Evolutionary conservation across 2,797 vertebrate genomes (phyloP).

Genomic region (Enteromius argenteus): DNA sequence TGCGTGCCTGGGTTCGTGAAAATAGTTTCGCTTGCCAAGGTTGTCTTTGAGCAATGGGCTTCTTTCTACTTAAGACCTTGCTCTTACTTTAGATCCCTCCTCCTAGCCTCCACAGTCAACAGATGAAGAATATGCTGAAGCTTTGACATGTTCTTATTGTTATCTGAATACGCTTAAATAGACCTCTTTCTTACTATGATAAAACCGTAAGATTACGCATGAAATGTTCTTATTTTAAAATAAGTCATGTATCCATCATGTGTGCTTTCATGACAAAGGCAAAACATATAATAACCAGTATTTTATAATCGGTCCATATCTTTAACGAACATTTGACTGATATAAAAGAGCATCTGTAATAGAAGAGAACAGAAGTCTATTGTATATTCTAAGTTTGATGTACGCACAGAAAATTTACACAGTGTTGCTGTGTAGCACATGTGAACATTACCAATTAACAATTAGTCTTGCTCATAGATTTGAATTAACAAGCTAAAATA

Average conservation of each 20-base stretch:
- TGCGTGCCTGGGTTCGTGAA: slow-evolving; percentile 35
- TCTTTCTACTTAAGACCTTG: slow-evolving; percentile 52
- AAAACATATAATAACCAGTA: background rate
- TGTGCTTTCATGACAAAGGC: background rate
- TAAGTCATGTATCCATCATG: background rate
- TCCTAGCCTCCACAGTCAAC: slow-evolving; percentile 33
- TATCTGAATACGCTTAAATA: slow-evolving; percentile 24
- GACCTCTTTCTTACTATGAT: background rate
- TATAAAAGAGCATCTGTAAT: background rate
- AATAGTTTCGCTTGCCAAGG: slow-evolving; percentile 46
- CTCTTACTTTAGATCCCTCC: slow-evolving; percentile 45
- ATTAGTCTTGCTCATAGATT: background rate
- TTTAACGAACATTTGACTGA: background rate
- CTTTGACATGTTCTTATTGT: slow-evolving; percentile 17
- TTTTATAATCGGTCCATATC: background rate
- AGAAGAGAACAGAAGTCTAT: background rate
- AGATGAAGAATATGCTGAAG: slow-evolving; percentile 31
- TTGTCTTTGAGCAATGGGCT: slow-evolving; percentile 25
- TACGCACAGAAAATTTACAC: background rate
- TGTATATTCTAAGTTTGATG: background rate
- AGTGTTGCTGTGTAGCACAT: background rate
- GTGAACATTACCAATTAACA: background rate
- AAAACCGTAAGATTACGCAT: background rate
- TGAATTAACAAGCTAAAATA: slow-evolving; percentile 24
- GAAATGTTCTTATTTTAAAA: background rate